A percentile compares a stretch with the other conserved stretches of the same genome.
These are phyloP conservation scores for Scolanthus callimorphus DNA, from an alignment of 92 coral and sea anemone genomes.

Conservation along the genomic window DNA sequence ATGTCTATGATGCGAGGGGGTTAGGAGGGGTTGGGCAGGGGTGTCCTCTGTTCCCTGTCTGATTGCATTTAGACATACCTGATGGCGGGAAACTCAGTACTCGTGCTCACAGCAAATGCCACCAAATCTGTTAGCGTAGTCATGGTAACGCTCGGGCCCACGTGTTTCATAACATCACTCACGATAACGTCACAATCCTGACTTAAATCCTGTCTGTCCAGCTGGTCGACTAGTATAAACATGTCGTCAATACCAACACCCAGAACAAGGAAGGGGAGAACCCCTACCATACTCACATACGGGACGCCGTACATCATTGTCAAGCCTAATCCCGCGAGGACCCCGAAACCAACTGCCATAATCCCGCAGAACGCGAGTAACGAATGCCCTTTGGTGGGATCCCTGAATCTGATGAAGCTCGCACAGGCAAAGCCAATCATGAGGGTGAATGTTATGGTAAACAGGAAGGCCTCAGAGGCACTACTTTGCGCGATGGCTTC, in stretches of 20 bases:
- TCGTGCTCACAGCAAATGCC: constrained; percentile 61
- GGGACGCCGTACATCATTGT: constrained; percentile 52
- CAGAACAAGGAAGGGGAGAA: constrained; percentile 62
- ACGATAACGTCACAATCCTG: constrained; percentile 18
- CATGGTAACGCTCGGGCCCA: constrained; percentile 57
- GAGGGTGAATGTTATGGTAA: constrained; percentile 43
- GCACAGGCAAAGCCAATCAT: constrained; percentile 51
- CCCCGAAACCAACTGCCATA: constrained; percentile 49
- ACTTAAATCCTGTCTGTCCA: constrained; percentile 52
- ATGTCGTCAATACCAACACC: constrained; percentile 75
- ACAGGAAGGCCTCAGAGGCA: constrained; percentile 45
- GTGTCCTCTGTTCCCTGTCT: too few species aligned
- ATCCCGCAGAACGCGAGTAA: constrained; percentile 57
- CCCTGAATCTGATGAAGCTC: constrained; percentile 42
- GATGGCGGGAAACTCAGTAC: constrained; percentile 46
- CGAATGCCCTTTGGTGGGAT: constrained; percentile 67
- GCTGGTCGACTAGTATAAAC: constrained; percentile 62
- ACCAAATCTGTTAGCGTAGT: constrained; percentile 54
- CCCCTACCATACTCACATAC: constrained; percentile 56
- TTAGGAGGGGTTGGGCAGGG: too few species aligned
- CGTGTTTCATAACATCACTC: constrained; percentile 14
- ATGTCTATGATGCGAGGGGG: too few species aligned
- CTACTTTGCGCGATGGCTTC: constrained; percentile 55
- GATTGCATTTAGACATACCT: too few species aligned
- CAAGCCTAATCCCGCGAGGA: constrained; percentile 50